Evolutionary conservation across 2,113 vertebrate species (phyloP).

Genomic region (Entelurus aequoreus): DNA sequence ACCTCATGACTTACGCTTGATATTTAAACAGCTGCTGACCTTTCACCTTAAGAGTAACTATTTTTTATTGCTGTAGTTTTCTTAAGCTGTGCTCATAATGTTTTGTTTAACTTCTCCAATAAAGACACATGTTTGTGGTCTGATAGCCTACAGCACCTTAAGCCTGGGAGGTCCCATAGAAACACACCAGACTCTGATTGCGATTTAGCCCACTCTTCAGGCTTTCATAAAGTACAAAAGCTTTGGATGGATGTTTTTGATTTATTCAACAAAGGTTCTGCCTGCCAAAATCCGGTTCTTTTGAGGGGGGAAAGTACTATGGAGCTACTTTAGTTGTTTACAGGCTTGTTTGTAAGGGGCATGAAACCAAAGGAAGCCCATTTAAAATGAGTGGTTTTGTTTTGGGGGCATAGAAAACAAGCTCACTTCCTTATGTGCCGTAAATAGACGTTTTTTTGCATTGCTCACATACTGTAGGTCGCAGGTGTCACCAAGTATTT

Average conservation of each 20-base stretch:
- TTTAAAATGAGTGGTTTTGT: background rate
- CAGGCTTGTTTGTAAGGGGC: conserved; percentile 10
- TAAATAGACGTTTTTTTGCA: background rate
- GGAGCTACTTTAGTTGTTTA: conserved; percentile 34
- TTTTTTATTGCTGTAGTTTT: background rate
- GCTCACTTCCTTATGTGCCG: background rate
- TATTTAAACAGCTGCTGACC: conserved; percentile 9
- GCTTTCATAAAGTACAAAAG: conserved; percentile 2
- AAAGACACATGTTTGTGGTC: conserved; percentile 20
- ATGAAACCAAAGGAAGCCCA: conserved; percentile 17
- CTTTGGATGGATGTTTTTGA: conserved; percentile 21
- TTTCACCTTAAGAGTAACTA: background rate
- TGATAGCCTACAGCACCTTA: conserved; percentile 15
- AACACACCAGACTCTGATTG: conserved; percentile 1
- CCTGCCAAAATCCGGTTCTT: conserved; percentile 6
- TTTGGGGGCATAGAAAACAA: background rate
- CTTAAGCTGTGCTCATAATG: too few relatives aligned
- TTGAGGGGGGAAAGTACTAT: conserved; percentile 26
- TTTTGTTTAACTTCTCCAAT: conserved; percentile 10
- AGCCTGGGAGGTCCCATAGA: conserved; percentile 32
- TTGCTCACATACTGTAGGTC: background rate
- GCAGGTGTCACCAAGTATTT: background rate
- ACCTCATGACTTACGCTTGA: conserved; percentile 1
- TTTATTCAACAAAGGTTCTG: conserved; percentile 1
- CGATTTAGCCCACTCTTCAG: conserved; percentile 1